Evolutionary conservation across 2,113 vertebrate species (phyloP).

Genomic region (Plestiodon gilberti): DNA sequence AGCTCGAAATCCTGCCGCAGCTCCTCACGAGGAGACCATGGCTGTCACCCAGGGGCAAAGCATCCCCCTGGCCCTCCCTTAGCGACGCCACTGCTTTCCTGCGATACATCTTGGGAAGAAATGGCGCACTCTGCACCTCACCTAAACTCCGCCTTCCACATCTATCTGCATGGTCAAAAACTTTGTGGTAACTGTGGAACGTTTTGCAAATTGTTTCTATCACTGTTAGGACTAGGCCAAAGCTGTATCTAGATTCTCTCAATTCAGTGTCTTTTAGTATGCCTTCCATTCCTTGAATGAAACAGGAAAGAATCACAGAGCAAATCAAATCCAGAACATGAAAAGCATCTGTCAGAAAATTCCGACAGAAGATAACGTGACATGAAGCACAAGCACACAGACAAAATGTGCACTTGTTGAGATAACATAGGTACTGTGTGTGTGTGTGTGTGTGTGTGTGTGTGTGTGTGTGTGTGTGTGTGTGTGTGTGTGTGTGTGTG

Average conservation of each 20-base stretch:
- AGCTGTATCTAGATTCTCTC: background rate
- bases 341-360: background rate
- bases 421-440: too few species aligned
- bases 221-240: background rate
- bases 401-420: too few species aligned
- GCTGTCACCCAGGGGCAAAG: too few species aligned
- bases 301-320: background rate
- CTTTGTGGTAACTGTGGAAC: background rate
- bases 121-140: too few species aligned
- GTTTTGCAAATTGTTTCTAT: background rate
- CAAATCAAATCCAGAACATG: background rate
- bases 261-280: background rate
- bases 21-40: too few species aligned
- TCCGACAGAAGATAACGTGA: background rate
- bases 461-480: background rate
- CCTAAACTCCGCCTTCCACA: background rate
- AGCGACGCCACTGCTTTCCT: too few species aligned
- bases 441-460: constrained; percentile 34
- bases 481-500: constrained; percentile 34
- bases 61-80: too few species aligned
- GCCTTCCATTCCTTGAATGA: background rate
- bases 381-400: background rate
- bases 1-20: too few species aligned
- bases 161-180: background rate
- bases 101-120: background rate